phyloP scores from a whole-genome alignment of 35 echinoderm and acorn worm genomes.

The Apostichopus japonicus region DNA sequence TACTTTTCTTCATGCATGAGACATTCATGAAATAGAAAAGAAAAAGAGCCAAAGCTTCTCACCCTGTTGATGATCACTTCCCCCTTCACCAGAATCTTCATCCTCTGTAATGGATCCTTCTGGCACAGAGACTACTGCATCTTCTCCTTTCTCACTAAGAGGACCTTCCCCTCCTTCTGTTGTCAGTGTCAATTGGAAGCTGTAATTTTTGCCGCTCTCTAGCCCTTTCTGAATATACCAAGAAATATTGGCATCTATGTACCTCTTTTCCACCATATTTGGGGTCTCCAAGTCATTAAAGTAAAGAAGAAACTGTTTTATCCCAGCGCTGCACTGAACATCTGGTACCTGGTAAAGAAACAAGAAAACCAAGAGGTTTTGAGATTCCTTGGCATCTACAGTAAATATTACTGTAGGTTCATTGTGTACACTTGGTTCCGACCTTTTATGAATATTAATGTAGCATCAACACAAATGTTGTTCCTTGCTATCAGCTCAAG shows the following conservation, averaged over 20 bases:
- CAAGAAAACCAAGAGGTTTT: no score
- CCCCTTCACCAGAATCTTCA: no score
- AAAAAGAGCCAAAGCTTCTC: no score
- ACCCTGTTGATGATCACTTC: no score
- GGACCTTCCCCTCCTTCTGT: background rate
- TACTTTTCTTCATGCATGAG: no score
- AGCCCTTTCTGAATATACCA: background rate
- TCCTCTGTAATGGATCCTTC: background rate
- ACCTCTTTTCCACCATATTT: background rate
- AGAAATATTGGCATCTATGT: background rate
- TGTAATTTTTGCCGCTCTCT: background rate
- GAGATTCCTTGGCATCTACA: no score
- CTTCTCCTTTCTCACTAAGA: background rate
- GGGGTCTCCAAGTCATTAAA: background rate
- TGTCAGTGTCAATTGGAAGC: background rate
- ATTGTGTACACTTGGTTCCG: no score
- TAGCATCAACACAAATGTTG: no score
- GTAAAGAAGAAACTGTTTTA: background rate
- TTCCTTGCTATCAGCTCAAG: no score
- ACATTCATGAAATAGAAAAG: no score
- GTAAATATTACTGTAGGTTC: no score
- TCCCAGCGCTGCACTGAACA: background rate
- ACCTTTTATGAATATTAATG: no score
- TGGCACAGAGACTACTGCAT: background rate
- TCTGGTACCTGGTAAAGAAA: background rate